Conservation (phyloP, 2,113 vertebrate genomes). For the Globicephala melas region DNA sequence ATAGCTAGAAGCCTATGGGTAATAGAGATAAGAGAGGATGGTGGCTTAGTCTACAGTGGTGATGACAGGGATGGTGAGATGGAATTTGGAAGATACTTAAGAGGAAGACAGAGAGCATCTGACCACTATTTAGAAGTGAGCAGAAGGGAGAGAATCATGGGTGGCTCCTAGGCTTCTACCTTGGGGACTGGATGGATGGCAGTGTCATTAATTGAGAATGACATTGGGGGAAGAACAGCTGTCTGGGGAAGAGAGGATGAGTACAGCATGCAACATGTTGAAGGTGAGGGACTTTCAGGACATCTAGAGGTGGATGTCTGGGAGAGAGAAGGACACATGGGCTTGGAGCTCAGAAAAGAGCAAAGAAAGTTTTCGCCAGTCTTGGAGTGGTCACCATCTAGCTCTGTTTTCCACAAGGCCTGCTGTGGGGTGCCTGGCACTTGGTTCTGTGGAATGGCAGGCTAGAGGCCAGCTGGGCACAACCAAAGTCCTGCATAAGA, state of each 20-base stretch:
- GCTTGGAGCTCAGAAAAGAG: not conserved
- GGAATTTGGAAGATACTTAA: constrained; percentile 34
- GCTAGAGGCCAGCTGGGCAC: not conserved
- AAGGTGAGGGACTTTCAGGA: not conserved
- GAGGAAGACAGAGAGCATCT: not conserved
- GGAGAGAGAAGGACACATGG: not conserved
- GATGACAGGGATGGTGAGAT: not conserved
- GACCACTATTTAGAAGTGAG: constrained; percentile 18
- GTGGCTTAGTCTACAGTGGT: not conserved
- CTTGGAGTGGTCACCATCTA: not conserved
- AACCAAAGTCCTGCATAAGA: not conserved
- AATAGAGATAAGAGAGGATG: not conserved
- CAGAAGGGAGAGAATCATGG: not conserved
- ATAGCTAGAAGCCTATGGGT: not conserved
- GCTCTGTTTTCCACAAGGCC: not conserved
- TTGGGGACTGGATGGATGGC: not conserved
- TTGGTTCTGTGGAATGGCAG: not conserved
- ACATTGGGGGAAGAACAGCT: not conserved
- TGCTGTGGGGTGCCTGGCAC: not conserved
- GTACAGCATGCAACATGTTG: not conserved
- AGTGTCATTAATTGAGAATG: not conserved
- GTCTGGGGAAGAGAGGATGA: not conserved
- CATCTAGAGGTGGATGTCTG: not conserved
- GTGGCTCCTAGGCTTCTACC: not conserved
- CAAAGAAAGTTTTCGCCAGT: not conserved